These are phyloP conservation scores for mouse (Mus musculus) DNA, from an alignment of 2,113 vertebrate species.

Conservation along the genomic window GRCm39 chrX:151397501-151398000, in stretches of 20 bases:
- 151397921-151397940: neutral
- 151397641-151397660: neutral
- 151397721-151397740: neutral
- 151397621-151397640: neutral
- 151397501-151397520: neutral
- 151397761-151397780: neutral
- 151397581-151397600: neutral
- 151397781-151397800: neutral
- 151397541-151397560: neutral
- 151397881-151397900: neutral
- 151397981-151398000: neutral
- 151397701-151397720: neutral
- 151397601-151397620: neutral
- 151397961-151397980: neutral
- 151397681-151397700: neutral
- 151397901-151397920: neutral
- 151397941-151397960: neutral
- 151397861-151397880: neutral
- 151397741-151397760: neutral
- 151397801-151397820: neutral
- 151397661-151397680: neutral
- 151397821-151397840: neutral
- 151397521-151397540: neutral
- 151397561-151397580: neutral
- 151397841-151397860: neutral